These are phyloP conservation scores for Polyodon spathula DNA, from an alignment of 2,113 vertebrate genomes.

Conservation along the genomic window DNA sequence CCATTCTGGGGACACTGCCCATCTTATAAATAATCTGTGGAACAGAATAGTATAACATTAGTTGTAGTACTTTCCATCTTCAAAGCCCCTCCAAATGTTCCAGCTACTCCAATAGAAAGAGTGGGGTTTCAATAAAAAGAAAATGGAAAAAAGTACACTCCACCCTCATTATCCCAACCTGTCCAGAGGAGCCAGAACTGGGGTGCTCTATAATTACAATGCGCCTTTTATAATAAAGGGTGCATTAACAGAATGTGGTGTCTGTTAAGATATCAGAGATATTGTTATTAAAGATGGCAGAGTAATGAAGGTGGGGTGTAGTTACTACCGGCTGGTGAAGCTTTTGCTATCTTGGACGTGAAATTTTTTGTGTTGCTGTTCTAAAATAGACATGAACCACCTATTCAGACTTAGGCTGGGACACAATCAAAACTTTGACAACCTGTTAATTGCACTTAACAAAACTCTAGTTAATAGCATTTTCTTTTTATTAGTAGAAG, in stretches of 20 bases:
- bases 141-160: neutral
- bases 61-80: too few relatives aligned
- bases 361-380: neutral
- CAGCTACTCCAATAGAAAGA: neutral
- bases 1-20: too few relatives aligned
- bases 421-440: too few relatives aligned
- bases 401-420: too few relatives aligned
- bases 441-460: too few relatives aligned
- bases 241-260: neutral
- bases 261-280: neutral
- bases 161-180: neutral
- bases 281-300: neutral
- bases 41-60: too few relatives aligned
- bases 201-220: neutral
- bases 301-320: neutral
- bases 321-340: neutral
- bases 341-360: neutral
- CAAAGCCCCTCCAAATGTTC: neutral
- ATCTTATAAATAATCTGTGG: too few relatives aligned
- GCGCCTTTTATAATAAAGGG: neutral
- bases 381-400: neutral
- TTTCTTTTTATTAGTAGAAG: too few relatives aligned
- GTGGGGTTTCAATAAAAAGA: neutral
- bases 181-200: neutral
- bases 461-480: too few relatives aligned